phyloP scores from a whole-genome alignment of 2,888 invertebrate species.

The Polylopha cassiicola region DNA sequence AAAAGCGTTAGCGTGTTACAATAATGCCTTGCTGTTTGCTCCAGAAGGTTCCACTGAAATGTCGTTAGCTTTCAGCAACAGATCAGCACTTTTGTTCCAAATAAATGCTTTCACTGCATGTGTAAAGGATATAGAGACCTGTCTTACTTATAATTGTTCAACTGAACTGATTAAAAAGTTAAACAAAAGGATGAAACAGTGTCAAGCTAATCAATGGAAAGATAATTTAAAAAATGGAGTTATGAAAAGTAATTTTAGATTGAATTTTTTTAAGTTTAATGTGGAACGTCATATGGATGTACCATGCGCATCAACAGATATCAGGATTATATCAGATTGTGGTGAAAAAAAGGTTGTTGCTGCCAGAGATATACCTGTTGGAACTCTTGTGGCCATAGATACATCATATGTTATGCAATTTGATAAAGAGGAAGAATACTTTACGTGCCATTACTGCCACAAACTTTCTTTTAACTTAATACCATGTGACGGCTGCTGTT shows the following conservation, averaged over 20 bases:
- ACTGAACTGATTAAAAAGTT: slow-evolving; percentile 18
- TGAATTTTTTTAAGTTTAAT: slow-evolving; percentile 16
- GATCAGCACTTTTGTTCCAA: slow-evolving; percentile 24
- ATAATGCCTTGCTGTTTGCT: slow-evolving; percentile 25
- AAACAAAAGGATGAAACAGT: slow-evolving; percentile 16
- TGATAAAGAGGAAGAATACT: background rate
- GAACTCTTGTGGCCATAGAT: slow-evolving; percentile 17
- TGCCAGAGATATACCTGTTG: slow-evolving; percentile 13
- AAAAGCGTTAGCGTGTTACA: slow-evolving; percentile 23
- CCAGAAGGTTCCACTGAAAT: slow-evolving; percentile 25
- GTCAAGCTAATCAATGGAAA: slow-evolving; percentile 16
- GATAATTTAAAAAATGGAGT: slow-evolving; percentile 7
- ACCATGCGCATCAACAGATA: slow-evolving; percentile 15
- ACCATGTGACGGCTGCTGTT: slow-evolving; percentile 24
- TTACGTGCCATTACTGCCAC: slow-evolving; percentile 22
- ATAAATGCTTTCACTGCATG: slow-evolving; percentile 20
- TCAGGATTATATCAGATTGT: slow-evolving; percentile 5
- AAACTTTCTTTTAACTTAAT: slow-evolving; percentile 24
- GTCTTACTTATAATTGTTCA: slow-evolving; percentile 22
- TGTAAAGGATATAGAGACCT: slow-evolving; percentile 25
- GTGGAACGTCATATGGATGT: slow-evolving; percentile 13
- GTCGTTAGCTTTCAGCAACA: slow-evolving; percentile 25
- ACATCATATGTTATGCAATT: slow-evolving; percentile 12
- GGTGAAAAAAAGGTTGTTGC: slow-evolving; percentile 9
- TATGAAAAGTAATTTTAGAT: background rate